Conservation (phyloP, 35 echinoderm and acorn worm species). For the Ptychodera flava region DNA sequence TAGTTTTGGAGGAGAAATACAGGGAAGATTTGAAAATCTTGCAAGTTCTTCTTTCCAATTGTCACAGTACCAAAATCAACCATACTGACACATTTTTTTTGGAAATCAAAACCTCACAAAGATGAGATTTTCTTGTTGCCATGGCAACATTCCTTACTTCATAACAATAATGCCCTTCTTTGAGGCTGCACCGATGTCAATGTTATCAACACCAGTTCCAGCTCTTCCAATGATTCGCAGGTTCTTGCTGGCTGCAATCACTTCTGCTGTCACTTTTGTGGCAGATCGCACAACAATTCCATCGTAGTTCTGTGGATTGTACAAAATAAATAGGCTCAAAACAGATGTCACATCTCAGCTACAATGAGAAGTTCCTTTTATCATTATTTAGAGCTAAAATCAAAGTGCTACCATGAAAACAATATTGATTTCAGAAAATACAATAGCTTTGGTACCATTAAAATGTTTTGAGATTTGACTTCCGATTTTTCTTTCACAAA, state of each 20-base stretch:
- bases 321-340: background rate
- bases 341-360: background rate
- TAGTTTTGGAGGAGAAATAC: no score
- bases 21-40: no score
- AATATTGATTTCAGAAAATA: background rate
- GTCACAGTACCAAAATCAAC: no score
- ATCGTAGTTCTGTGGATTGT: slow-evolving; percentile 82
- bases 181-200: slow-evolving; percentile 84
- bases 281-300: slow-evolving; percentile 88
- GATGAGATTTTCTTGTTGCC: no score
- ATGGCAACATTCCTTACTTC: slow-evolving; percentile 59
- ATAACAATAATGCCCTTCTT: slow-evolving; percentile 84
- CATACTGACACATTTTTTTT: no score
- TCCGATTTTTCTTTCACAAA: background rate
- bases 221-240: slow-evolving; percentile 92
- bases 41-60: no score
- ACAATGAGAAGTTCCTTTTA: background rate
- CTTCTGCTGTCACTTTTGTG: slow-evolving; percentile 91
- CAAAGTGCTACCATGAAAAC: background rate
- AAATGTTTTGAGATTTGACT: background rate
- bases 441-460: background rate
- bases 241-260: slow-evolving; percentile 73
- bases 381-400: background rate
- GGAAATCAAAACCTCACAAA: no score
- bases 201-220: slow-evolving; percentile 97